Percentiles rank a stretch among this genome's conserved stretches.
Conservation (phyloP, 2,113 vertebrate species). For the Procavia capensis region DNA sequence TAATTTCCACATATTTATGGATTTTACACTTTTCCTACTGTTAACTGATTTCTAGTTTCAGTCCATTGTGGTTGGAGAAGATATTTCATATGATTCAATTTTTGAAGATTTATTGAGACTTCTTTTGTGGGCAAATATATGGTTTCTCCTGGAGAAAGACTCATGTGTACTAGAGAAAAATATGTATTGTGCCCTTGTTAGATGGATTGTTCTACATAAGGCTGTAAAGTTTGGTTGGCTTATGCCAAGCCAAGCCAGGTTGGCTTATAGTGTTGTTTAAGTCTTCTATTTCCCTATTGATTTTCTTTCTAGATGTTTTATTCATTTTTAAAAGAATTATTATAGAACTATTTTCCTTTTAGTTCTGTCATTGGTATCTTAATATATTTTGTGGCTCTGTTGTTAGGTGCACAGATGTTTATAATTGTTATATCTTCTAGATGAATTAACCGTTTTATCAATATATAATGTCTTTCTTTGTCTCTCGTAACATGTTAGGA, state of each 20-base stretch:
- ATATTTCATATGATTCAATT: neutral
- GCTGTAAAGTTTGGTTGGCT: neutral
- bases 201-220: too few relatives aligned
- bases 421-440: neutral
- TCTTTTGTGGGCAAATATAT: neutral
- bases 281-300: neutral
- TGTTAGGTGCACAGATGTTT: neutral
- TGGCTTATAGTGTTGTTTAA: neutral
- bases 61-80: neutral
- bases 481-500: neutral
- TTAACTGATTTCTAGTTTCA: neutral
- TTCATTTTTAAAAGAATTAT: too few relatives aligned
- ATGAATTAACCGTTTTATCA: neutral
- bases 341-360: too few relatives aligned
- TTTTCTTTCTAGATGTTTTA: neutral
- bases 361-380: neutral
- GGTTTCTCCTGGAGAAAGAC: neutral
- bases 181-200: neutral
- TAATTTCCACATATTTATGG: neutral
- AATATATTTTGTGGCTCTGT: neutral
- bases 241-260: too few relatives aligned
- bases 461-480: neutral
- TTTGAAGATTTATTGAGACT: neutral
- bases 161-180: neutral
- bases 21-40: neutral